These are phyloP conservation scores for Limulus polyphemus DNA, from an alignment of 2,888 invertebrate genomes.

Conservation along the genomic window DNA sequence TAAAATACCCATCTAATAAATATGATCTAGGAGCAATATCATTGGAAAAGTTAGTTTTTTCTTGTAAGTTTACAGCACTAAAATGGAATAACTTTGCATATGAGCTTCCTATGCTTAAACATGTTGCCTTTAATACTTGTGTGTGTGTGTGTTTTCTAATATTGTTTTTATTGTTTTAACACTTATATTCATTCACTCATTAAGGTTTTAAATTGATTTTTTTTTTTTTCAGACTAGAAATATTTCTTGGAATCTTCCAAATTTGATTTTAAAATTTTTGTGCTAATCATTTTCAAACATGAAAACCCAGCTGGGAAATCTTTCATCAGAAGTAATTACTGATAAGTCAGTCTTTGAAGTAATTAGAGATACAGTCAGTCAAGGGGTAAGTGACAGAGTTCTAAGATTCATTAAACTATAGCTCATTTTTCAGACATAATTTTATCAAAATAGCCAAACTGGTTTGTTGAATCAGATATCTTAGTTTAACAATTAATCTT, in stretches of 20 bases:
- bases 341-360: slow-evolving; percentile 21
- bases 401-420: neutral
- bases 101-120: no score
- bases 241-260: slow-evolving; percentile 25
- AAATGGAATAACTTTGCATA: no score
- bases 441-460: no score
- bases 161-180: neutral
- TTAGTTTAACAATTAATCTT: neutral
- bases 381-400: slow-evolving; percentile 7
- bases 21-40: no score
- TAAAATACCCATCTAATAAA: no score
- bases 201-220: neutral
- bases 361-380: slow-evolving; percentile 9
- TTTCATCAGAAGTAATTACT: slow-evolving; percentile 23
- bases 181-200: neutral
- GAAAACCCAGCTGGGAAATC: slow-evolving; percentile 22
- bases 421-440: no score
- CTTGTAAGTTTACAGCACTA: no score
- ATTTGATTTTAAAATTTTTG: slow-evolving; percentile 2
- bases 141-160: no score
- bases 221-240: slow-evolving; percentile 12
- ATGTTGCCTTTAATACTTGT: no score
- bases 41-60: no score
- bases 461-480: neutral
- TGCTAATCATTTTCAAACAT: slow-evolving; percentile 13